These are phyloP conservation scores for Drosophila tristis DNA, from an alignment of 1,140 invertebrate genomes.

Conservation along the genomic window DNA sequence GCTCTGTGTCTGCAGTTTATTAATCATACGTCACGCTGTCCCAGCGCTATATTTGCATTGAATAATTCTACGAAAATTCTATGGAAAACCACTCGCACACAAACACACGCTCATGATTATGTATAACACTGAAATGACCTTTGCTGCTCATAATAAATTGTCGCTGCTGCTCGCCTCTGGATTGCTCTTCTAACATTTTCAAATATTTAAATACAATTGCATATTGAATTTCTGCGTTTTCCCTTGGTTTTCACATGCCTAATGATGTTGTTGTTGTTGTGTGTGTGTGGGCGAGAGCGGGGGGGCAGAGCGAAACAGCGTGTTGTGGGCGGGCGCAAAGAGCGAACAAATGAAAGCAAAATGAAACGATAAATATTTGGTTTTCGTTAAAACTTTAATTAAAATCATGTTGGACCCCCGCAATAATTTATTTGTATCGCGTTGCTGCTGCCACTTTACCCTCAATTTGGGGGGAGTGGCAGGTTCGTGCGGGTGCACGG, in stretches of 20 bases:
- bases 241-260: conserved; percentile 25
- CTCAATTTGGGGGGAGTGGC: conserved; percentile 7
- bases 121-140: conserved; percentile 67
- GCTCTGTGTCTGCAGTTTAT: conserved; percentile 48
- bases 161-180: conserved; percentile 12
- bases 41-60: conserved; percentile 38
- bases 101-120: conserved; percentile 37
- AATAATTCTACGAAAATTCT: conserved; percentile 25
- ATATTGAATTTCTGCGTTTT: conserved; percentile 61
- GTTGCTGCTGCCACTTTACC: conserved; percentile 9
- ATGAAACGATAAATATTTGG: conserved; percentile 82
- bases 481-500: not conserved
- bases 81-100: conserved; percentile 16
- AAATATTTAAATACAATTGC: conserved; percentile 67
- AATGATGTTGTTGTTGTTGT: conserved; percentile 58
- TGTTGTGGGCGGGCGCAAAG: conserved; percentile 23
- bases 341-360: conserved; percentile 75
- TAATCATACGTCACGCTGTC: conserved; percentile 59
- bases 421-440: conserved; percentile 78
- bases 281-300: not conserved
- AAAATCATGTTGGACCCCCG: conserved; percentile 73
- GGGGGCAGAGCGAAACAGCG: not conserved
- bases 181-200: conserved; percentile 41
- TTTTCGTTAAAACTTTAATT: conserved; percentile 82
- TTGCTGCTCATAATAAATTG: conserved; percentile 70